Conservation (phyloP, 2,888 invertebrate genomes). For the Congeria kusceri region DNA sequence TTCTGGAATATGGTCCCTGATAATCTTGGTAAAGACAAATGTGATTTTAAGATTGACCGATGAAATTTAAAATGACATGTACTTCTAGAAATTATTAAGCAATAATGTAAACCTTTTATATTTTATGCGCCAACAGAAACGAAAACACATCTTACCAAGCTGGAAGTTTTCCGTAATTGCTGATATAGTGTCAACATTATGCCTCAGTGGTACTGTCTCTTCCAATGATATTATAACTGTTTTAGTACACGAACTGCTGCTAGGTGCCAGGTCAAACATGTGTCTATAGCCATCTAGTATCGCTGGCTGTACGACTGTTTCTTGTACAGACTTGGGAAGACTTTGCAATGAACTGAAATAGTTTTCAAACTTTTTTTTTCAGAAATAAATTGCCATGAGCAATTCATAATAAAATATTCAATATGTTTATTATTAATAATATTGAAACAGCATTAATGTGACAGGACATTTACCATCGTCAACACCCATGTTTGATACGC, state of each 20-base stretch:
- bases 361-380: not conserved
- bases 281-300: constrained; percentile 25
- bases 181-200: constrained; percentile 68
- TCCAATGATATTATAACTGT: constrained; percentile 3
- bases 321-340: constrained; percentile 26
- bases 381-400: no score
- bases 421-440: no score
- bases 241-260: not conserved
- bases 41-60: no score
- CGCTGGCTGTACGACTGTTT: constrained; percentile 19
- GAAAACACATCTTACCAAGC: constrained; percentile 62
- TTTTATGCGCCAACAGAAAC: not conserved
- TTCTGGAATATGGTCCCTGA: no score
- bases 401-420: no score
- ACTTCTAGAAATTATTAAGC: no score
- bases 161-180: constrained; percentile 77
- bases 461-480: not conserved
- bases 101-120: not conserved
- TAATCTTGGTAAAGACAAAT: no score
- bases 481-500: not conserved
- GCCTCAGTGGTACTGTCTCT: constrained; percentile 42
- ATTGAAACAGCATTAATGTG: no score
- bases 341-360: constrained; percentile 64
- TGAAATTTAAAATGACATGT: no score
- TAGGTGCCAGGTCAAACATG: constrained; percentile 4